Percentiles rank a stretch among this genome's conserved stretches.
phyloP scores from a whole-genome alignment of 2,113 vertebrate species.

The Irena cyanogastra region DNA sequence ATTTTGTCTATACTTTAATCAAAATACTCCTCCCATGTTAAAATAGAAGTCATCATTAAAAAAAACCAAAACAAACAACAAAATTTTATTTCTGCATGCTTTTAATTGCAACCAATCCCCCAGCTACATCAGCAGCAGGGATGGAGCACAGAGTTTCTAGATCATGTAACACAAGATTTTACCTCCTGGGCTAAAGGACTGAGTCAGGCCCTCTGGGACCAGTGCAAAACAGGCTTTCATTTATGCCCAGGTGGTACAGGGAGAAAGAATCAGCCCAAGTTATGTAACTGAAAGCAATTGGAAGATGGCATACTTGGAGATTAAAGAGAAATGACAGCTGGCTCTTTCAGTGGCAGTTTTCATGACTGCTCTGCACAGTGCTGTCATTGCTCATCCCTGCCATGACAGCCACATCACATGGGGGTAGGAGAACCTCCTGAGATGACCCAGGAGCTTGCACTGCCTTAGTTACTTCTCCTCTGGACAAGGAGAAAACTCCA shows the following conservation, averaged over 20 bases:
- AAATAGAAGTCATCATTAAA: background rate
- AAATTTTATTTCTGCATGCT: background rate
- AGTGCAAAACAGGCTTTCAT: background rate
- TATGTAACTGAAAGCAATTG: background rate
- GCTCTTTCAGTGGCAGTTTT: background rate
- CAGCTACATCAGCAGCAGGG: background rate
- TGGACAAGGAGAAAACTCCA: background rate
- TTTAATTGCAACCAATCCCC: background rate
- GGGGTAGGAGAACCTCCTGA: background rate
- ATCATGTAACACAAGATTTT: background rate
- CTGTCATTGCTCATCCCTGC: background rate
- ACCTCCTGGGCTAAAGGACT: background rate
- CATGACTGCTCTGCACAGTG: background rate
- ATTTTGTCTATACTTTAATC: background rate
- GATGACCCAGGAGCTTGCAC: background rate
- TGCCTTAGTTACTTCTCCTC: background rate
- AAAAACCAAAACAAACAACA: rapidly evolving
- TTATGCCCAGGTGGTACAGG: background rate
- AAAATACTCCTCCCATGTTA: background rate
- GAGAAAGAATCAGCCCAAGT: background rate
- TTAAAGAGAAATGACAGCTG: background rate
- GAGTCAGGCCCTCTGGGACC: background rate
- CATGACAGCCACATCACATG: rapidly evolving
- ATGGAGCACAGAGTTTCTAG: background rate
- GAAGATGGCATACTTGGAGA: background rate